Evolutionary conservation across 2,888 invertebrate species (phyloP).

Genomic region (Drosophila helvetica): DNA sequence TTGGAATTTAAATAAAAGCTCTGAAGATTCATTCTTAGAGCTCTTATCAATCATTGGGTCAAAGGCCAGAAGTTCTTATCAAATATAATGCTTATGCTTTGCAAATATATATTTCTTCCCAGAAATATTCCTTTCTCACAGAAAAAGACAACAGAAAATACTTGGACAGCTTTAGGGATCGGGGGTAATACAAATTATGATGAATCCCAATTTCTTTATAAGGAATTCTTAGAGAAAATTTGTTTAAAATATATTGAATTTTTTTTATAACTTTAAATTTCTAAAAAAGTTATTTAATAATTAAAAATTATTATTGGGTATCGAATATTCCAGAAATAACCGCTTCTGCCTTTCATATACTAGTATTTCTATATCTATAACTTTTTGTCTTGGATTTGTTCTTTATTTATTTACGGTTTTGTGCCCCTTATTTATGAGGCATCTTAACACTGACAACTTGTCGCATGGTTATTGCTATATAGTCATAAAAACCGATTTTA

Average conservation of each 20-base stretch:
- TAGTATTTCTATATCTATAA: constrained; percentile 6
- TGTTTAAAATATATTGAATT: too few relatives aligned
- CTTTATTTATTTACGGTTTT: constrained; percentile 3
- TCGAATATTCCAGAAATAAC: not conserved
- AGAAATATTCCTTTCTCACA: not conserved
- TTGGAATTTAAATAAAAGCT: too few relatives aligned
- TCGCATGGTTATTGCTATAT: constrained; percentile 51
- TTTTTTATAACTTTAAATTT: not conserved
- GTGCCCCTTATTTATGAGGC: constrained; percentile 36
- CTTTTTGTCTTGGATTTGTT: constrained; percentile 1
- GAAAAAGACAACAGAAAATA: not conserved
- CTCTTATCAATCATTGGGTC: too few relatives aligned
- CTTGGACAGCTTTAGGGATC: too few relatives aligned
- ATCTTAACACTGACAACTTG: constrained; percentile 47
- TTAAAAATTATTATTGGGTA: not conserved
- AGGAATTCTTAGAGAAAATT: too few relatives aligned
- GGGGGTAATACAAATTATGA: too few relatives aligned
- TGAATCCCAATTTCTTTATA: too few relatives aligned
- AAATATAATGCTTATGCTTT: too few relatives aligned
- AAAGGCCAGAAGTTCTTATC: too few relatives aligned
- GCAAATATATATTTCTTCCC: too few relatives aligned
- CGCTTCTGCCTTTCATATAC: not conserved
- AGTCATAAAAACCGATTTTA: constrained; percentile 62
- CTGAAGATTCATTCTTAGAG: too few relatives aligned
- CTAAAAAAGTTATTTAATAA: not conserved